Evolutionary conservation across 2,888 invertebrate genomes (phyloP), one percentile per base, ranked within the genome.

Genomic region (Parnassius apollo): DNA sequence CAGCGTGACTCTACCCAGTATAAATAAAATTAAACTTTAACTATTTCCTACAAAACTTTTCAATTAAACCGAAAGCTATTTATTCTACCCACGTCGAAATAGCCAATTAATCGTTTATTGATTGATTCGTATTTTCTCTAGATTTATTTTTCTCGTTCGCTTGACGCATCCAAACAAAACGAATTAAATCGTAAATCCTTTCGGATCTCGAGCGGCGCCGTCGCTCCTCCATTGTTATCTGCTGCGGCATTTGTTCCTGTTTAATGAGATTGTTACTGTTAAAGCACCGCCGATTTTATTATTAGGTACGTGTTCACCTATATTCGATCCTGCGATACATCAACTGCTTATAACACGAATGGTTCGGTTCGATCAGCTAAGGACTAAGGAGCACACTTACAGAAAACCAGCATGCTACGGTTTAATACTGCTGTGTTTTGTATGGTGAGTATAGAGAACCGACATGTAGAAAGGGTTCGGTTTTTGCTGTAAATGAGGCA

Each of bases 181-280:
- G 50, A 60, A 64, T 61, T 42, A 64, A 61, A 60, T 60, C 64
- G 64, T 64, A 60, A 64, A 64, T 60, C 64, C 64, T 57, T 61
- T 49, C 48, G 59, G 49, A 57, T 64, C 56, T 56, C 48, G 13
- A 45, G 45, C 35, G n/a, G 57, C 56, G 49, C 9, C 35, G 60
- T 44, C 35, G 52, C 25, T 57, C 18, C 59, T 44, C 53, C 57
- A 54, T 64, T 64, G 60, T 64, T 61, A 50, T 35, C 44, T 35
- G 22, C 59, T 48, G 2, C 48, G 11, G 48, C 58, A 42, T 63
- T 59, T 55, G 54, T 53, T 60, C 11, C 25, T 48, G 35, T 54
- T 59, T 55, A 59, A 63, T 63, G 59, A 55, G 45, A 59, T 59
- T 55, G 62, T 59, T 45, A 45, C 55, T 54, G 22, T 63, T 51